Percentiles rank a stretch among this genome's conserved stretches.
Conservation (phyloP, 2,797 vertebrate species). For the Naso thynnoides region DNA sequence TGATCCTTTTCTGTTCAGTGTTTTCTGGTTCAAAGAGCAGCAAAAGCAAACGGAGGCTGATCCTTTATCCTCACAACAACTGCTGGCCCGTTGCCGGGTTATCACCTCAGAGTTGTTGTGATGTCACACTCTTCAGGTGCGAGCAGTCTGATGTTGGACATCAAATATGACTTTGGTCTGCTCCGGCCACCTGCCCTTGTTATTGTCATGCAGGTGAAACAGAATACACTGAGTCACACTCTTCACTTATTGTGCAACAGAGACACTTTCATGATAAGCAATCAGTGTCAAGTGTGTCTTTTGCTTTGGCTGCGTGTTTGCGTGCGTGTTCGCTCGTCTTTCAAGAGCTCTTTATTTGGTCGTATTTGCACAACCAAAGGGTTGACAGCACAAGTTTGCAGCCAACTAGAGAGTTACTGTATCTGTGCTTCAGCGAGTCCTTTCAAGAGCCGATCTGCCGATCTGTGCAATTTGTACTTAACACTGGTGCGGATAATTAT, state of each 20-base stretch:
- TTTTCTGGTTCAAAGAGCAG: slow-evolving; percentile 81
- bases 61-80: slow-evolving; percentile 78
- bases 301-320: slow-evolving; percentile 12
- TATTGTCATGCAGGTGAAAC: slow-evolving; percentile 63
- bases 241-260: slow-evolving; percentile 25
- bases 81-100: slow-evolving; percentile 69
- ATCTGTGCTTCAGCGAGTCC: slow-evolving; percentile 74
- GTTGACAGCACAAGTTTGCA: slow-evolving; percentile 27
- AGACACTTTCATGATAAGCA: slow-evolving; percentile 38
- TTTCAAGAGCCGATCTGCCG: slow-evolving; percentile 70
- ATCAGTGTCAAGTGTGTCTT: slow-evolving; percentile 37
- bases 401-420: slow-evolving; percentile 51
- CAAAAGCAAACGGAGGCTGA: slow-evolving; percentile 73
- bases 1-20: slow-evolving; percentile 60
- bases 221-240: slow-evolving; percentile 59
- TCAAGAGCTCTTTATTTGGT: slow-evolving; percentile 12
- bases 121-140: slow-evolving; percentile 78
- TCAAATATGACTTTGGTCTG: slow-evolving; percentile 78
- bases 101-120: slow-evolving; percentile 78
- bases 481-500: slow-evolving; percentile 83
- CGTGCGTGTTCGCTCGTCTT: slow-evolving; percentile 8
- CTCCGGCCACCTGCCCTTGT: slow-evolving; percentile 68
- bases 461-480: slow-evolving; percentile 86
- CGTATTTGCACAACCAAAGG: slow-evolving; percentile 12
- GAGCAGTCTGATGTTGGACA: slow-evolving; percentile 75